Evolutionary conservation across 1,140 invertebrate genomes (phyloP).

Genomic region (Plutomurus gul): DNA sequence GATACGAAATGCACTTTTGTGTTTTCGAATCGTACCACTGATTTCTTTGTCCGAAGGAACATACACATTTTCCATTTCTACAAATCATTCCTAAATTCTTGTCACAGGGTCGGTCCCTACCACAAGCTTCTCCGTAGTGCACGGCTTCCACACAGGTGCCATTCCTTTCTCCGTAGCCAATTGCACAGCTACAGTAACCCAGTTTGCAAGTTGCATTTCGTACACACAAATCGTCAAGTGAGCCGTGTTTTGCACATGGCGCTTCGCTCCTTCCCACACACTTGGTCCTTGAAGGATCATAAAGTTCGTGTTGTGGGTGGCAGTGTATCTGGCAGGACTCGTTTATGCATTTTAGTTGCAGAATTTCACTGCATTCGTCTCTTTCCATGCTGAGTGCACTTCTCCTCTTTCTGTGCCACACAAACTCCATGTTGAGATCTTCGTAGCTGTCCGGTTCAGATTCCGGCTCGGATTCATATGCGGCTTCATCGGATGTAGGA

Average conservation of each 20-base stretch:
- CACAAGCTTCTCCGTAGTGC: not conserved
- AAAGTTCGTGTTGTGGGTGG: not conserved
- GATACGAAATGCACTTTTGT: not conserved
- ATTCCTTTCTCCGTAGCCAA: not conserved
- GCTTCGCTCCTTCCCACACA: not conserved
- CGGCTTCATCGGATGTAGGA: too few species aligned
- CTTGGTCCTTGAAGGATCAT: not conserved
- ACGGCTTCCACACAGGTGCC: not conserved
- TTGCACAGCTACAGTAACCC: not conserved
- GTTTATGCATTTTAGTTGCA: not conserved
- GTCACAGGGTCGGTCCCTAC: not conserved
- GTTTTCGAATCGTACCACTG: conserved; percentile 2
- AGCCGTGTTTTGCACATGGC: not conserved
- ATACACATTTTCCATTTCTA: not conserved
- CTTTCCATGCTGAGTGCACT: too few species aligned
- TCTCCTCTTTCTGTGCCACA: too few species aligned
- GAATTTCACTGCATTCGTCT: not conserved
- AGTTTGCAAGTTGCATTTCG: not conserved
- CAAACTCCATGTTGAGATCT: too few species aligned
- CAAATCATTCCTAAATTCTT: not conserved
- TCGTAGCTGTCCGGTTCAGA: too few species aligned
- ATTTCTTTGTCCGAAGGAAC: not conserved
- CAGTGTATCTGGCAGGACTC: not conserved
- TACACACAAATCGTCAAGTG: not conserved
- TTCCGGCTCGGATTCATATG: too few species aligned